Evolutionary conservation across 53 echinoderm and acorn worm genomes (phyloP).

Genomic region (Astropecten irregularis): DNA sequence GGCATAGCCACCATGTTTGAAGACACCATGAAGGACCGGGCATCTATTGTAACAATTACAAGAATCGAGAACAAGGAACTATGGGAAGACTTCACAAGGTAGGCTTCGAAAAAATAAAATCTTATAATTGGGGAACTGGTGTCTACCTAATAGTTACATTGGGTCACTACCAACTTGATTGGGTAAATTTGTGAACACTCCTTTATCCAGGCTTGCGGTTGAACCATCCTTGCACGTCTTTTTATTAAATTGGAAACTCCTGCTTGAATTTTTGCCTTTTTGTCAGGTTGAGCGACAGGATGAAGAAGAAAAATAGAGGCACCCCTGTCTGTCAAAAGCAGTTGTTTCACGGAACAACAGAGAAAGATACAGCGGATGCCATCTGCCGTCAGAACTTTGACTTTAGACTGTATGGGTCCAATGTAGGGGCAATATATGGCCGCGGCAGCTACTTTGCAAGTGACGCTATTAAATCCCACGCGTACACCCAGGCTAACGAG

Average conservation of each 20-base stretch:
- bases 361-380: background rate
- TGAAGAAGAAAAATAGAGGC: slow-evolving; percentile 16
- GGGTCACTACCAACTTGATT: background rate
- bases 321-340: slow-evolving; percentile 3
- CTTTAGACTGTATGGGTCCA: slow-evolving; percentile 30
- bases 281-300: slow-evolving; percentile 29
- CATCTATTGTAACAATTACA: slow-evolving; percentile 41
- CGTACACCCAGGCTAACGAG: slow-evolving; percentile 15
- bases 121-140: background rate
- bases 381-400: slow-evolving; percentile 53
- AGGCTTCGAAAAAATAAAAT: too few relatives aligned
- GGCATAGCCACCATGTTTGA: slow-evolving; percentile 28
- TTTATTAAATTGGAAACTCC: background rate
- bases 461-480: slow-evolving; percentile 16
- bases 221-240: background rate
- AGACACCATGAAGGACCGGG: slow-evolving; percentile 42
- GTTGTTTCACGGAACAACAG: slow-evolving; percentile 48
- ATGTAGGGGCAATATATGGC: slow-evolving; percentile 28
- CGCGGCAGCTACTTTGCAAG: slow-evolving; percentile 50
- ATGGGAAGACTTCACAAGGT: slow-evolving; percentile 62
- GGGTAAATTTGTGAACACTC: background rate
- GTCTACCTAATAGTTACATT: background rate
- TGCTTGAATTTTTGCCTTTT: background rate
- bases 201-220: background rate
- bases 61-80: slow-evolving; percentile 59